Conservation (phyloP, 2,113 vertebrate species). For the Hemiprocne comata region DNA sequence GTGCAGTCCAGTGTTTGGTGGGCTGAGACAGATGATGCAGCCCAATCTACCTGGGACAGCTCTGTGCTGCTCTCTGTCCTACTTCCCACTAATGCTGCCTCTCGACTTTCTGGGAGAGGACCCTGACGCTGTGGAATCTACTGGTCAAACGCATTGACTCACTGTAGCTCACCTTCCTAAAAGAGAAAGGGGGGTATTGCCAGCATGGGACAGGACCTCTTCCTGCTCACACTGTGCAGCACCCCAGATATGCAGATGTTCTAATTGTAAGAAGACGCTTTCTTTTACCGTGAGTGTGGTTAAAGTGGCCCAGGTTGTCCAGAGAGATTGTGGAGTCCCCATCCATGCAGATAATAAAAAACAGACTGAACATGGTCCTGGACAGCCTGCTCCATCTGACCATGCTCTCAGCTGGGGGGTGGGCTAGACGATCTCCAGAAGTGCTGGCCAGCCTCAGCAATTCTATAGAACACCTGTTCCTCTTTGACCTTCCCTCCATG, state of each 20-base stretch:
- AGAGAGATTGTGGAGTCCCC: neutral
- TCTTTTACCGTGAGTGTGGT: neutral
- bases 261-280: neutral
- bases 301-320: neutral
- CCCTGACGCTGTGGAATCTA: neutral
- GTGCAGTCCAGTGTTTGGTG: neutral
- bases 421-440: neutral
- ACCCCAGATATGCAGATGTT: neutral
- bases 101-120: neutral
- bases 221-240: neutral
- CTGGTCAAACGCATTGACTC: neutral
- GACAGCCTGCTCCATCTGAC: neutral
- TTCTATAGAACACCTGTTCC: neutral
- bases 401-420: neutral
- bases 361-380: rapidly evolving
- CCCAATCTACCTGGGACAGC: neutral
- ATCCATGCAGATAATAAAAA: neutral
- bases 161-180: neutral
- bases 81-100: neutral
- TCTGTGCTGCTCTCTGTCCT: neutral
- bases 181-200: neutral
- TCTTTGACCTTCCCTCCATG: neutral
- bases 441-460: neutral
- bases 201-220: neutral
- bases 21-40: neutral